These are phyloP conservation scores for Eublepharis macularius DNA, from an alignment of 2,113 vertebrate genomes.

Conservation along the genomic window DNA sequence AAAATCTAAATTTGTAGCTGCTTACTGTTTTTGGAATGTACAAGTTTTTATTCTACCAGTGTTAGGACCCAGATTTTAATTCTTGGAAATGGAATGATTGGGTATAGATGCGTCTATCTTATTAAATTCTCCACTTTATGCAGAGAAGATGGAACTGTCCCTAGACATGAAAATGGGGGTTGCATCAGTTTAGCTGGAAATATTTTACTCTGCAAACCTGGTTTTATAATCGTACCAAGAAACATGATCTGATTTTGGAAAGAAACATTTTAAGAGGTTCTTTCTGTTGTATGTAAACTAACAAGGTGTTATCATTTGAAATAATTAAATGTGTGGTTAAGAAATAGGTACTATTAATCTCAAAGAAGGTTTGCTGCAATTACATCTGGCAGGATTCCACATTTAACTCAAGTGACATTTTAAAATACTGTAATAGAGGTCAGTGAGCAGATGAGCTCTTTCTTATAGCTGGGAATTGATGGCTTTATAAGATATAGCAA, in stretches of 20 bases:
- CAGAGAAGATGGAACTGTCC: background rate
- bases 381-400: conserved; percentile 67
- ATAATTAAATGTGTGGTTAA: conserved; percentile 28
- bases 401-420: conserved; percentile 64
- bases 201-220: conserved; percentile 20
- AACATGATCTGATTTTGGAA: conserved; percentile 19
- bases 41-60: conserved; percentile 55
- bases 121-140: background rate
- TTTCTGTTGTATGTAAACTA: conserved; percentile 33
- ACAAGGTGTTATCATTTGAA: conserved; percentile 28
- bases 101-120: background rate
- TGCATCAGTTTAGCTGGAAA: background rate
- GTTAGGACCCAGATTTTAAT: background rate
- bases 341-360: conserved; percentile 54
- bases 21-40: conserved; percentile 69
- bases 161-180: background rate
- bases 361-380: background rate
- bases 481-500: conserved; percentile 46
- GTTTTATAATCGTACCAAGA: conserved; percentile 40
- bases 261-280: conserved; percentile 28
- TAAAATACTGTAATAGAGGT: conserved; percentile 54
- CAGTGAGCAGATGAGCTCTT: conserved; percentile 43
- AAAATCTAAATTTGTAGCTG: conserved; percentile 58
- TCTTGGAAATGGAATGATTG: background rate
- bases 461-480: conserved; percentile 49